Base-by-base conservation (phyloP, 1,140 invertebrate species). In the Tetramorium simillimum region DNA sequence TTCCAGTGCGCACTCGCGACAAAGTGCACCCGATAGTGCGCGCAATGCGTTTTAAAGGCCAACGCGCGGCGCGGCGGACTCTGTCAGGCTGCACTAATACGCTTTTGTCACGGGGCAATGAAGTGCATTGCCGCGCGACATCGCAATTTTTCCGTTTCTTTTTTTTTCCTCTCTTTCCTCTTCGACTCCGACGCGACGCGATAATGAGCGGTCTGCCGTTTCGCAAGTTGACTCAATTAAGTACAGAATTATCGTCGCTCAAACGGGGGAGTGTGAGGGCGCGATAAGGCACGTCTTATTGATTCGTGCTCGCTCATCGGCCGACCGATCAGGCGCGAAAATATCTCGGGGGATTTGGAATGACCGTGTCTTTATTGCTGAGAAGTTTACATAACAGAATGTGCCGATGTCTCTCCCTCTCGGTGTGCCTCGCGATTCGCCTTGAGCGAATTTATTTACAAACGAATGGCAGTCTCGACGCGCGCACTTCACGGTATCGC, bases 61-160 rank as follows among this genome's bases (percentile, higher is more conserved):
- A 88, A 49, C 58, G 14, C 58, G 14, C 49, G 49, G 3, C 62
- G 62, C 28, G 33, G 72, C 51, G 69, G 46, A 56, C 63, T 80
- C 80, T n/a, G 14, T 62, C 43, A 33, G 70, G 85, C 76, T 85
- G 67, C 70, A 69, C 62, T 90, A 88, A 90, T 73, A 21, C 76
- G 89, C 86, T 90, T 90, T 90, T 88, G 86, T 90, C 76, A 73
- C 58, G 49, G 86, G 46, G 89, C 86, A 65, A 73, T 58, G 56
- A 90, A 88, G 81, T 90, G 89, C 58, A 90, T 63, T 88, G 51
- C 73, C 62, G 69, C 37, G 40, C 37, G 16, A 58, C 14, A 28
- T 12, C 53, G 37, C 37, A n/a, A 40, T 80, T 80, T 63, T 28
- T 58, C 12, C 18, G 18, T 12, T 46, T 12, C n/a, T n/a, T n/a